These are phyloP conservation scores for Cheilosia urbana DNA, from an alignment of 2,888 invertebrate species.

Conservation along the genomic window DNA sequence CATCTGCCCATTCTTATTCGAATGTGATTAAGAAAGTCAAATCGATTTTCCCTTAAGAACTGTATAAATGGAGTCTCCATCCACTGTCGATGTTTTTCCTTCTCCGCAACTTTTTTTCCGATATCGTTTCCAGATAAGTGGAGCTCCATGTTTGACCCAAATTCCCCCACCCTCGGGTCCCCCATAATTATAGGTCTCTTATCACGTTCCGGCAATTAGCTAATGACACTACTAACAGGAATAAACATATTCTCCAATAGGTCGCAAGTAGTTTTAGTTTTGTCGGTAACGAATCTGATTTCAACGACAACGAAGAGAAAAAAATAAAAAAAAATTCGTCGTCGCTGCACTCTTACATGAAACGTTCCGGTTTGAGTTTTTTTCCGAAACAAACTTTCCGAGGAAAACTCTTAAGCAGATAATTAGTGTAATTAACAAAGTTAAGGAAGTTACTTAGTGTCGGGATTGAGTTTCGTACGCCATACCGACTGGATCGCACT, in stretches of 20 bases:
- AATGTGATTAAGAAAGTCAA: constrained; percentile 49
- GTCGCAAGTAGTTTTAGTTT: constrained; percentile 46
- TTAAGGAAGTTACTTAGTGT: constrained; percentile 71
- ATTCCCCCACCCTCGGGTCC: constrained; percentile 32
- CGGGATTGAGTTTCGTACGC: constrained; percentile 63
- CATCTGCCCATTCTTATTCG: neutral
- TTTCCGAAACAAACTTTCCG: constrained; percentile 29
- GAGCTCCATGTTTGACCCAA: constrained; percentile 53
- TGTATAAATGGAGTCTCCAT: constrained; percentile 4
- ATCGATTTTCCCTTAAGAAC: constrained; percentile 55
- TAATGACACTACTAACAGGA: constrained; percentile 56
- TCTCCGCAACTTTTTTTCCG: constrained; percentile 48
- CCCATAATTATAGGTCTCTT: constrained; percentile 56
- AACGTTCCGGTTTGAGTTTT: constrained; percentile 1
- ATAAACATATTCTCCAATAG: constrained; percentile 50
- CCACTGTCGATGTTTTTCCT: constrained; percentile 13
- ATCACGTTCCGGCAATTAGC: constrained; percentile 73
- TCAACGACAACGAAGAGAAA: constrained; percentile 17
- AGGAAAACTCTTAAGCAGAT: constrained; percentile 77
- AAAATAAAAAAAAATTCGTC: constrained; percentile 38
- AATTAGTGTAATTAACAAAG: constrained; percentile 79
- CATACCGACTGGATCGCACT: constrained; percentile 22
- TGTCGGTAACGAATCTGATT: constrained; percentile 36
- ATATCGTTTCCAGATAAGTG: constrained; percentile 67
- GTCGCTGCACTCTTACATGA: constrained; percentile 12